phyloP scores from a whole-genome alignment of 2,113 vertebrate species.

The Pantherophis guttatus region DNA sequence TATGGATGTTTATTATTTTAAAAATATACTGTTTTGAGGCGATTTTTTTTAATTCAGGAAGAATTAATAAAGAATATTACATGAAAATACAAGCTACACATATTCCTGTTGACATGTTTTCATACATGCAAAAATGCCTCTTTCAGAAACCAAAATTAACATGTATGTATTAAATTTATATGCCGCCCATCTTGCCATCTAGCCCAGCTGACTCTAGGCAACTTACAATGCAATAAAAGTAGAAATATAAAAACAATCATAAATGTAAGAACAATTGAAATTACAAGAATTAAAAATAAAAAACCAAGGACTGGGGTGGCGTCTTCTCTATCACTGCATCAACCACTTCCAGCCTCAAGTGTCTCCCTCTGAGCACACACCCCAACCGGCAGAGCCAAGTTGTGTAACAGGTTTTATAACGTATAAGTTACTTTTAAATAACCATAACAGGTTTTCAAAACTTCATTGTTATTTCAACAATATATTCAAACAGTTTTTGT shows the following conservation, averaged over 20 bases:
- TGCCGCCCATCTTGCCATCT: too few relatives aligned
- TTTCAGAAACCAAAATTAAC: background rate
- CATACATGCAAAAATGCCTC: background rate
- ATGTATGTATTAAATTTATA: background rate
- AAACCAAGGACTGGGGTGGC: too few relatives aligned
- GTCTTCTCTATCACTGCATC: too few relatives aligned
- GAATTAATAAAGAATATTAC: conserved; percentile 22
- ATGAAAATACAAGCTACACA: fast-evolving
- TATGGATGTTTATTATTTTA: background rate
- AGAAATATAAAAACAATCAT: too few relatives aligned
- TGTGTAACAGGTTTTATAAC: background rate
- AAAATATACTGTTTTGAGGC: background rate
- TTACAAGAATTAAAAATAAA: too few relatives aligned
- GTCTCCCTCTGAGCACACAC: background rate
- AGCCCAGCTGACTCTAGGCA: too few relatives aligned
- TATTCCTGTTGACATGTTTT: background rate
- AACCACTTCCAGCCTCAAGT: too few relatives aligned
- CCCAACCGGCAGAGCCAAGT: background rate
- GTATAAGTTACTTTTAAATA: background rate
- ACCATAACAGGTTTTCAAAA: background rate
- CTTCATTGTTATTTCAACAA: background rate
- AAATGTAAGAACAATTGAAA: too few relatives aligned
- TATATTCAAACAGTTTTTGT: background rate
- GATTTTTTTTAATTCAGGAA: conserved; percentile 58
- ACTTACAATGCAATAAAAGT: too few relatives aligned